phyloP scores from a whole-genome alignment of 2,888 invertebrate species.

The Coronaproctus castanopsis region DNA sequence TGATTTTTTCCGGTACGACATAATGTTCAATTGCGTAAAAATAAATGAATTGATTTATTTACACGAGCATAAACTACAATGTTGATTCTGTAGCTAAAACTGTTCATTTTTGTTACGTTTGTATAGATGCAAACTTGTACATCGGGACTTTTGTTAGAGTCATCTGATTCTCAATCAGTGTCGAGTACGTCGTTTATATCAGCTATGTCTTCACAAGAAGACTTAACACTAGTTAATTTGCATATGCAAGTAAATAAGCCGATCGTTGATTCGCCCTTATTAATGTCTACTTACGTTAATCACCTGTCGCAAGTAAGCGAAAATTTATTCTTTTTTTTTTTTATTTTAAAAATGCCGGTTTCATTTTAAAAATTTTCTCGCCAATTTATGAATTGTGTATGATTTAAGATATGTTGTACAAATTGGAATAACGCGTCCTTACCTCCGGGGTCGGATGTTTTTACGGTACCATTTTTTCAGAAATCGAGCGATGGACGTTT shows the following conservation, averaged over 20 bases:
- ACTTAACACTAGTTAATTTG: conserved; percentile 73
- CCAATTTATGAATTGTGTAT: conserved; percentile 1
- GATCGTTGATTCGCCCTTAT: conserved; percentile 76
- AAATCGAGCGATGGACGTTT: conserved; percentile 52
- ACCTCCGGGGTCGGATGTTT: conserved; percentile 50
- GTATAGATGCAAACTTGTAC: conserved; percentile 10
- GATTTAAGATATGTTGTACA: conserved; percentile 34
- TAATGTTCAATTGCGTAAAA: no score
- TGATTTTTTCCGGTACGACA: no score
- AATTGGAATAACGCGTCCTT: conserved; percentile 52
- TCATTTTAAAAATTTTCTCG: neutral
- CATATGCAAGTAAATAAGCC: conserved; percentile 84
- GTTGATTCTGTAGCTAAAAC: no score
- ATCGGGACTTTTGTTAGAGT: conserved; percentile 25
- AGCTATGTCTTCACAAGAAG: conserved; percentile 80
- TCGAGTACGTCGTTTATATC: conserved; percentile 74
- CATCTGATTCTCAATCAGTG: conserved; percentile 57
- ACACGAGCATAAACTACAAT: no score
- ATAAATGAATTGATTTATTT: no score
- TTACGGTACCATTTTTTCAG: conserved; percentile 59
- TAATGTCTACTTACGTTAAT: conserved; percentile 85
- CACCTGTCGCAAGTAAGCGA: conserved; percentile 59
- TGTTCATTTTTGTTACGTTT: no score
- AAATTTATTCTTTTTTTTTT: neutral
- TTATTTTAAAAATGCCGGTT: neutral